These are phyloP conservation scores for Upupa epops DNA, from an alignment of 2,113 vertebrate genomes.

Conservation along the genomic window DNA sequence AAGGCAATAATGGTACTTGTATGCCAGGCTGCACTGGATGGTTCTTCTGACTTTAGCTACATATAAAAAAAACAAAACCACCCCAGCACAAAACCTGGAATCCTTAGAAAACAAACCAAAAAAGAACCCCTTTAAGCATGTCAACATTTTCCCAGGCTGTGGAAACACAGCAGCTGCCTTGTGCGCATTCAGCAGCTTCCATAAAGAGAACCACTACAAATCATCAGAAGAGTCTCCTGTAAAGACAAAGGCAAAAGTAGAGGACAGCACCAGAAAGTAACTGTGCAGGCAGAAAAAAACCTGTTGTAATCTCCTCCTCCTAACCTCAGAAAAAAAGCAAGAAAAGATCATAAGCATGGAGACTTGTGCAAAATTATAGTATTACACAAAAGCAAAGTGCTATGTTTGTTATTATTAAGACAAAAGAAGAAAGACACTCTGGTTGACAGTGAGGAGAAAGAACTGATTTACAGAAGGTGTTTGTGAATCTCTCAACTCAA, in stretches of 20 bases:
- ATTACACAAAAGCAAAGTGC: not conserved
- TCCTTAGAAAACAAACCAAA: not conserved
- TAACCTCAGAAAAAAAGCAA: not conserved
- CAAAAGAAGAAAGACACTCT: not conserved
- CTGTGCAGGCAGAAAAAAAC: not conserved
- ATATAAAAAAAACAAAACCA: not conserved
- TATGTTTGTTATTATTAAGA: not conserved
- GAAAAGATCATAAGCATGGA: not conserved
- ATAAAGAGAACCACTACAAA: not conserved
- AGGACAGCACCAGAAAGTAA: not conserved
- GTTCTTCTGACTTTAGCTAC: not conserved
- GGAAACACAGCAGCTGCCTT: not conserved
- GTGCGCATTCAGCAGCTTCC: conserved; percentile 1
- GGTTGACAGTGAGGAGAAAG: not conserved
- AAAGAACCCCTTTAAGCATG: not conserved
- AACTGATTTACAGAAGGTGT: not conserved
- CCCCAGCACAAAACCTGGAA: not conserved
- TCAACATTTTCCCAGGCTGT: not conserved
- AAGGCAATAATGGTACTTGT: not conserved
- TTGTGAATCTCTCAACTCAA: not conserved
- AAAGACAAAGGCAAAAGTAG: not conserved
- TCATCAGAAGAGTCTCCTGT: not conserved
- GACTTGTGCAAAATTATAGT: not conserved
- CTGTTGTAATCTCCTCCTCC: not conserved
- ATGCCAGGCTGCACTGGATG: not conserved